Evolutionary conservation across 2,797 vertebrate genomes (phyloP), one percentile per base, ranked within the genome.

Genomic region (Erpetoichthys calabaricus): DNA sequence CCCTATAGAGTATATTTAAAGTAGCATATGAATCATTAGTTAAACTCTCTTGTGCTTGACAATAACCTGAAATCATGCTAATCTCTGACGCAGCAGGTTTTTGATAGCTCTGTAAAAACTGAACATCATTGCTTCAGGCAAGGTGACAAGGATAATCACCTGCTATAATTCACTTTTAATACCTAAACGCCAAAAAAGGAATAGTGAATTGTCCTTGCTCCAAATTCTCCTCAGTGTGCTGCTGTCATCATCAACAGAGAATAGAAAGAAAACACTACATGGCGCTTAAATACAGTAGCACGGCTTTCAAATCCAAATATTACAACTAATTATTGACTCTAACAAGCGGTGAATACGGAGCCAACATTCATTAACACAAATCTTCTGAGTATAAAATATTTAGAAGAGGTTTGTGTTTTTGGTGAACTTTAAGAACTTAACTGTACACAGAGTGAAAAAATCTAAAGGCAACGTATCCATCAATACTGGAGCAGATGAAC

Each of bases 141-240:
- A 92, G 84, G 85, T 89, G 84, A 89, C 68, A 76, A 73, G 71
- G 85, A 80, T 83, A 91, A 87, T 89, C 80, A 85, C 80, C 70
- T 77, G 63, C 75, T 73, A 84, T 89, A 87, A 87, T 85, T 91
- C 82, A 87, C 81, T 74, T 85, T 91, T 91, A 89, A 91, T 87
- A 89, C 72, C 77, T 74, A 77, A 88, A 81, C 83, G 83, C 78
- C 70, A 70, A 67, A 63, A 70, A 87, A 68, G 58, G 78, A 75
- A 68, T 62, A 62, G 71, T 71, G 42, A 10, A 41, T 66, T 75
- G 83, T 74, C 84, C 86, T 93, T 89, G 80, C 80, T 85, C 73
- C 66, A 63, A 72, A 77, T 64, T 64, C 68, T 72, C 68, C 57
- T 51, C 46, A 45, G 8, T 45, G 43, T 44, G 55, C 54, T 10